Percentiles rank a stretch among this genome's conserved stretches.
phyloP scores from a whole-genome alignment of 2,797 vertebrate genomes.

The Spheniscus humboldti region DNA sequence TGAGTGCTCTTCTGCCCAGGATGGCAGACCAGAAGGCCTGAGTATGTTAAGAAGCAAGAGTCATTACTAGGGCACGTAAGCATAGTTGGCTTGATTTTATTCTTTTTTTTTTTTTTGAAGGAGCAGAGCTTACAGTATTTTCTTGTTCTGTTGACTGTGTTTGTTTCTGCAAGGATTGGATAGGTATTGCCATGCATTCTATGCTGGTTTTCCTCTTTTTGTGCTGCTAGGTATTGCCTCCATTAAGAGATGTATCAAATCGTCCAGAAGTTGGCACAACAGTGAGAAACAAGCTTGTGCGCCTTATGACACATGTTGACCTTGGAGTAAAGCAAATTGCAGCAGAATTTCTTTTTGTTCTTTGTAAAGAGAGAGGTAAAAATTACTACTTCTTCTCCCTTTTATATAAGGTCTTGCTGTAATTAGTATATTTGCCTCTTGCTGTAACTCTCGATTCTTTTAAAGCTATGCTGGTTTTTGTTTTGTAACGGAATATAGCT shows the following conservation, averaged over 20 bases:
- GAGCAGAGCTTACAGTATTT: background rate
- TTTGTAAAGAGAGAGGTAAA: conserved; percentile 96
- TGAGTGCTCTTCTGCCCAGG: background rate
- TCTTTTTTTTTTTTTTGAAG: background rate
- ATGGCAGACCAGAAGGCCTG: background rate
- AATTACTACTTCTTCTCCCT: background rate
- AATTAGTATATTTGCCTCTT: background rate
- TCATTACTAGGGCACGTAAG: background rate
- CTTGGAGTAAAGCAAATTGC: conserved; percentile 96
- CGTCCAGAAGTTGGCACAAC: conserved; percentile 93
- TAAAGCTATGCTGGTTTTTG: background rate
- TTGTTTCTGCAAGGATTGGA: background rate
- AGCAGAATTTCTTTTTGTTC: conserved; percentile 96
- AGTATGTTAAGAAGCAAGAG: background rate
- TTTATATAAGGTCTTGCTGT: background rate
- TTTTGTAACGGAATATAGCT: background rate
- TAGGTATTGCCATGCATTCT: background rate
- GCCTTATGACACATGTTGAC: conserved; percentile 97
- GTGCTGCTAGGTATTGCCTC: conserved; percentile 88
- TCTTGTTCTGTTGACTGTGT: background rate
- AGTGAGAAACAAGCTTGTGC: conserved; percentile 94
- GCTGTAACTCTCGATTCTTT: background rate
- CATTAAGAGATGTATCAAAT: conserved; percentile 90
- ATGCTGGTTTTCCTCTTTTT: background rate
- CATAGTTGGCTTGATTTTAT: background rate